These are phyloP conservation scores for Trichomycterus rosablanca DNA, from an alignment of 2,113 vertebrate species.

Conservation along the genomic window DNA sequence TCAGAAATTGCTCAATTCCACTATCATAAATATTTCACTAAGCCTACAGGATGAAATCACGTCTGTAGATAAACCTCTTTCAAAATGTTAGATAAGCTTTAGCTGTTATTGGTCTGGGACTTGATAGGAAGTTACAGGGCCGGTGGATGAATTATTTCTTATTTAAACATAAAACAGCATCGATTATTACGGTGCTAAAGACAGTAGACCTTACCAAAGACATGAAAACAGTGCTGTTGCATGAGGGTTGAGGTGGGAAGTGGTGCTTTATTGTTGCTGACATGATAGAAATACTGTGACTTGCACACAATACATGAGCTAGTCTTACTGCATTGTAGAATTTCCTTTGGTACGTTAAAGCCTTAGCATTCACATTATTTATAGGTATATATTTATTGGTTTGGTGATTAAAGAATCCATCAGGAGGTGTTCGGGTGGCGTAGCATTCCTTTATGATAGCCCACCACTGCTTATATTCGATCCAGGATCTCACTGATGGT, in stretches of 20 bases:
- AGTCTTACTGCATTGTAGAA: no score
- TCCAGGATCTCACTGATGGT: no score
- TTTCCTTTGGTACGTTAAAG: no score
- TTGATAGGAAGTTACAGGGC: not conserved
- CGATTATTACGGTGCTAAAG: constrained; percentile 7
- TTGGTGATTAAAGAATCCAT: no score
- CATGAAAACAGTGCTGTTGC: constrained; percentile 2
- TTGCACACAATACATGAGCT: no score
- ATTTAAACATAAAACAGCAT: not conserved
- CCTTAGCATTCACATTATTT: no score
- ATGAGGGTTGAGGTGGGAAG: not conserved
- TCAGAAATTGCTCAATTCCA: constrained; percentile 32
- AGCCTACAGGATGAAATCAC: constrained; percentile 19
- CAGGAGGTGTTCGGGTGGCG: no score
- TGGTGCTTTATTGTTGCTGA: constrained; percentile 22
- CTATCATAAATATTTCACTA: constrained; percentile 37
- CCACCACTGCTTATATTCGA: no score
- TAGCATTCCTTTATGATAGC: no score
- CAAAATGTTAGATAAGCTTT: not conserved
- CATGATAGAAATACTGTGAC: constrained; percentile 19
- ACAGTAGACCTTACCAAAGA: constrained; percentile 5
- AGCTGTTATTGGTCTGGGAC: not conserved
- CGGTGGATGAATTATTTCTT: not conserved
- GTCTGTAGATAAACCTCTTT: constrained; percentile 8
- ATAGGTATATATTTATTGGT: no score